These are phyloP conservation scores for Microplitis demolitor DNA, from an alignment of 1,140 invertebrate genomes.

Conservation along the genomic window DNA sequence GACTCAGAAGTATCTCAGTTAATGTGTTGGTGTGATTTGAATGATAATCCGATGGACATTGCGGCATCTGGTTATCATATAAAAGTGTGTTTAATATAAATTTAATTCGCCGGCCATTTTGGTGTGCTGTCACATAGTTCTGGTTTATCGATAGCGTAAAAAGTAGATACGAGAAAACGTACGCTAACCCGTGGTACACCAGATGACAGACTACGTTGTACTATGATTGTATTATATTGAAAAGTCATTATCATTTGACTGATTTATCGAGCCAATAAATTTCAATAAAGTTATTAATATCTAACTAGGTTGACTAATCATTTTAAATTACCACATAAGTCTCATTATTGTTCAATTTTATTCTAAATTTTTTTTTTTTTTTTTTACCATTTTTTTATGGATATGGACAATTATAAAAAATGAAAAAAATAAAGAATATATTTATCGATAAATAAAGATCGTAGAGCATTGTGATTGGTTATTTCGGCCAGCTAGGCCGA, in stretches of 20 bases:
- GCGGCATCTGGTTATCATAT: slow-evolving; percentile 8
- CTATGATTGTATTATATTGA: background rate
- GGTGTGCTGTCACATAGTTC: background rate
- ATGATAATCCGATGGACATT: background rate
- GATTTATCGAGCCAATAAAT: background rate
- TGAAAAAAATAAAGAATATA: slow-evolving; percentile 32
- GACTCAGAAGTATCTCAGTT: background rate
- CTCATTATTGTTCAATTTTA: too few species aligned
- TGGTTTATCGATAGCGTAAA: background rate
- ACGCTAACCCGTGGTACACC: background rate
- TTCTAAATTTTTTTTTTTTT: too few species aligned
- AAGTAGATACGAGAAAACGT: background rate
- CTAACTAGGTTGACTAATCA: background rate
- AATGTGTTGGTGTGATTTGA: background rate
- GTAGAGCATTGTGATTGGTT: slow-evolving; percentile 34
- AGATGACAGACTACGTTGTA: background rate
- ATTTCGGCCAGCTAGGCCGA: slow-evolving; percentile 49
- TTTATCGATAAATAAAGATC: slow-evolving; percentile 28
- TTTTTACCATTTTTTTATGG: background rate
- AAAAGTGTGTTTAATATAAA: background rate
- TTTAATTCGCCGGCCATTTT: background rate
- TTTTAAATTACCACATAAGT: too few species aligned
- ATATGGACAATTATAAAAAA: slow-evolving; percentile 3
- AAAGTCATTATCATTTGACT: slow-evolving; percentile 1
- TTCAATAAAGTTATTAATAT: too few species aligned